phyloP scores from a whole-genome alignment of 1,140 invertebrate genomes.

The Frieseomelitta varia region DNA sequence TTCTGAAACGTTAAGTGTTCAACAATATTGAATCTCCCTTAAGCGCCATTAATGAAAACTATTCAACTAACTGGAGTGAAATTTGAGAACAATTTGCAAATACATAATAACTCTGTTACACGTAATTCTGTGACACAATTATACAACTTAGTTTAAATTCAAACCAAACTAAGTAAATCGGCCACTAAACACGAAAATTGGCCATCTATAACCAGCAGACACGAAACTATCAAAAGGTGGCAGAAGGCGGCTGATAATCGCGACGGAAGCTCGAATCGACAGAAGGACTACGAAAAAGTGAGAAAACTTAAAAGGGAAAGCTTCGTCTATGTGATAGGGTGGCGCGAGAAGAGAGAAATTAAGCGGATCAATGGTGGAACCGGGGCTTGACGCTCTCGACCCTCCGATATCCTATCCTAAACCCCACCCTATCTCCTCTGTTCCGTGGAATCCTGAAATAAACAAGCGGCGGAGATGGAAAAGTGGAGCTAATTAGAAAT shows the following conservation, averaged over 20 bases:
- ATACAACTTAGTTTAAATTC: neutral
- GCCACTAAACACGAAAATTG: neutral
- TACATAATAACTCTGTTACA: no score
- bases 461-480: conserved; percentile 68
- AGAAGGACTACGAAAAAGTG: neutral
- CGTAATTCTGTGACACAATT: neutral
- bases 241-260: conserved; percentile 9
- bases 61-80: neutral
- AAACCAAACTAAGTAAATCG: neutral
- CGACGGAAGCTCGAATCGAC: neutral
- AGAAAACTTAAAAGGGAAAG: neutral
- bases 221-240: conserved; percentile 1
- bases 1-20: neutral
- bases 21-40: neutral
- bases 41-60: neutral
- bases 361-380: conserved; percentile 71
- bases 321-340: neutral
- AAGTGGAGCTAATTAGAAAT: conserved; percentile 77
- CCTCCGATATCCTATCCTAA: neutral
- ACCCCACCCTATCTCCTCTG: conserved; percentile 5
- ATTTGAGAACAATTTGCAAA: neutral
- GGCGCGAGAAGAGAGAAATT: conserved; percentile 66
- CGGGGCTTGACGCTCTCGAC: conserved; percentile 18
- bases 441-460: conserved; percentile 59
- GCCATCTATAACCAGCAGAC: neutral